Conservation (phyloP, 1,140 invertebrate species). For the Ptiloglossa arizonensis region DNA sequence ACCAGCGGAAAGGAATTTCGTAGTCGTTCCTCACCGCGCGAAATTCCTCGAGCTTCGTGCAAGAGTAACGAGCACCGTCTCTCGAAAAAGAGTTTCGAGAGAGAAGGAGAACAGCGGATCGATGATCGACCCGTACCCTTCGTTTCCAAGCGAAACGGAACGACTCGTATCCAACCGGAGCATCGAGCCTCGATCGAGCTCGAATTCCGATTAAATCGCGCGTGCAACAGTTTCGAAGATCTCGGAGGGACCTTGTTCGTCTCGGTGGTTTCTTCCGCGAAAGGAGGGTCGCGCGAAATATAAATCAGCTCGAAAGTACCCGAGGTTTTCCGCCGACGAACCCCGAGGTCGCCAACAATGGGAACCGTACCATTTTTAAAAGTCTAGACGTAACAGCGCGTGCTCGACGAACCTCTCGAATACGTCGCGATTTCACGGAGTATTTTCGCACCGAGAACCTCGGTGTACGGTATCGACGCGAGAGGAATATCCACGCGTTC, state of each 20-base stretch:
- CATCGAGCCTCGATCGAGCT: not conserved
- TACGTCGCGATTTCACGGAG: not conserved
- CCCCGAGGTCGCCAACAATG: not conserved
- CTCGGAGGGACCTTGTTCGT: not conserved
- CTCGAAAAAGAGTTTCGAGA: conserved; percentile 10
- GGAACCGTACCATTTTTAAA: not conserved
- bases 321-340: not conserved
- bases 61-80: conserved; percentile 8
- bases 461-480: not conserved
- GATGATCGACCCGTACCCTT: conserved; percentile 33
- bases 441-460: conserved; percentile 15
- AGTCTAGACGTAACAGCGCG: not conserved
- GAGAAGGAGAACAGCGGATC: conserved; percentile 36
- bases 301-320: not conserved
- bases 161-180: not conserved
- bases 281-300: not conserved
- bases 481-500: not conserved
- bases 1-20: conserved; percentile 30
- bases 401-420: not conserved
- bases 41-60: conserved; percentile 11
- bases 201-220: conserved; percentile 37
- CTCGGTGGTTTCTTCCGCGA: not conserved
- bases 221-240: not conserved
- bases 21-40: conserved; percentile 16
- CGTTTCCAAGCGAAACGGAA: conserved; percentile 20